Evolutionary conservation across 2,888 invertebrate species (phyloP), one percentile per base, ranked within the genome.

Genomic region (Nasonia oneida): DNA sequence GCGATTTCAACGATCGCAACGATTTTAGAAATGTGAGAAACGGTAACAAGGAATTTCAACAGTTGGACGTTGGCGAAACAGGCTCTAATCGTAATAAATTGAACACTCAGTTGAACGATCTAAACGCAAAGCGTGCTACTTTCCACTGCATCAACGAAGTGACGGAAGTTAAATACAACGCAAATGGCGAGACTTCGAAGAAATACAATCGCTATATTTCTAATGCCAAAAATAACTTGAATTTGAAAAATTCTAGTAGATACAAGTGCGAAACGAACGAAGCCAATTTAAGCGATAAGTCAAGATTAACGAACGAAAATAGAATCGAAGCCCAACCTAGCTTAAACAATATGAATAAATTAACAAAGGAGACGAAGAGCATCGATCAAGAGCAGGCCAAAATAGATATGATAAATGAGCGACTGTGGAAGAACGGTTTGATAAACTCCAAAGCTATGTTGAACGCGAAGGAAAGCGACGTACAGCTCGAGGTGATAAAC

Each of bases 391-490:
- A 88, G 14, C 89, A 87, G 87, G 89, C 87, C 84, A 91, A 88
- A 83, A 88, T 91, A n/a, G 91, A 93, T 23, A 91, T 93, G 83
- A 92, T 93, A 76, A 93, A 93, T 70, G 93, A 93, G 47, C 89
- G 93, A 80, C 84, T 93, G 70, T 91, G 92, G 91, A 93, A 93
- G 75, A 93, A 91, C 84, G 91, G 89, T 18, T 92, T 93, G 93
- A 90, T 88, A 23, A 91, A 90, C 50, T 88, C 89, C 4, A 87
- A 89, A 29, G 29, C 74, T 33, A 23, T 18, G 18, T 85, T 67
- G 18, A 86, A 70, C 78, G 84, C n/a, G 82, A 82, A 74, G 86
- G 87, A 74, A 87, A 88, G 0, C 88, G 89, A 89, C 3, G 90
- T 89, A 0, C 90, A 91, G n/a, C 89, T 92, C 18, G 92, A 93